phyloP scores from a whole-genome alignment of 2,888 invertebrate genomes.

The Brachylomia viminalis region DNA sequence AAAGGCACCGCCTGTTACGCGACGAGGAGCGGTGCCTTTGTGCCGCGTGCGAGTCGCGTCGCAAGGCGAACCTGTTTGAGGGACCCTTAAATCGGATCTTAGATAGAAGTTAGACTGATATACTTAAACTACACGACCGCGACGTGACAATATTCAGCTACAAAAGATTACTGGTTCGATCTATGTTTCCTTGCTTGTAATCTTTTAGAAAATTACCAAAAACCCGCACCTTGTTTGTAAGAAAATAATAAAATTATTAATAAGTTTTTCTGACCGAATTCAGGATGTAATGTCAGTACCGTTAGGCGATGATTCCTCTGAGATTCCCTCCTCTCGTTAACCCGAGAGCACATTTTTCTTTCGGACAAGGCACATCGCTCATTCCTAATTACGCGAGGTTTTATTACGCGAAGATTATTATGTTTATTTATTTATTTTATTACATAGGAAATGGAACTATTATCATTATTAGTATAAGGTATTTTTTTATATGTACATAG shows the following conservation, averaged over 20 bases:
- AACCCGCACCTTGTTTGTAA: background rate
- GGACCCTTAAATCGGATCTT: background rate
- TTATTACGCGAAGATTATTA: constrained; percentile 53
- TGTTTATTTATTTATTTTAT: constrained; percentile 26
- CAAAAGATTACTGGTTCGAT: background rate
- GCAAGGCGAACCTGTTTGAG: too few relatives aligned
- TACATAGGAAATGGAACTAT: background rate
- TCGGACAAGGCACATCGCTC: constrained; percentile 72
- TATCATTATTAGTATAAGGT: background rate
- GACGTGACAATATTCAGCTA: background rate
- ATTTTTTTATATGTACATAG: too few relatives aligned
- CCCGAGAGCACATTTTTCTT: constrained; percentile 72
- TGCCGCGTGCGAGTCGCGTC: too few relatives aligned
- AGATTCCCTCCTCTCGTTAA: constrained; percentile 66
- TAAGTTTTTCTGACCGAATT: constrained; percentile 24
- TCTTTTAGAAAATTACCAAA: background rate
- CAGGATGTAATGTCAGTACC: constrained; percentile 45
- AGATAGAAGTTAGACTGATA: too few relatives aligned
- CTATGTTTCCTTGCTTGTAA: background rate
- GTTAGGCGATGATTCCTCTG: constrained; percentile 58
- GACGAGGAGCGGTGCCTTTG: too few relatives aligned
- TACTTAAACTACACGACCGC: background rate
- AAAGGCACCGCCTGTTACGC: too few relatives aligned
- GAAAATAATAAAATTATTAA: background rate
- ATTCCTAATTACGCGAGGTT: constrained; percentile 72